These are phyloP conservation scores for Bujurquina vittata DNA, from an alignment of 2,113 vertebrate genomes.

Conservation along the genomic window DNA sequence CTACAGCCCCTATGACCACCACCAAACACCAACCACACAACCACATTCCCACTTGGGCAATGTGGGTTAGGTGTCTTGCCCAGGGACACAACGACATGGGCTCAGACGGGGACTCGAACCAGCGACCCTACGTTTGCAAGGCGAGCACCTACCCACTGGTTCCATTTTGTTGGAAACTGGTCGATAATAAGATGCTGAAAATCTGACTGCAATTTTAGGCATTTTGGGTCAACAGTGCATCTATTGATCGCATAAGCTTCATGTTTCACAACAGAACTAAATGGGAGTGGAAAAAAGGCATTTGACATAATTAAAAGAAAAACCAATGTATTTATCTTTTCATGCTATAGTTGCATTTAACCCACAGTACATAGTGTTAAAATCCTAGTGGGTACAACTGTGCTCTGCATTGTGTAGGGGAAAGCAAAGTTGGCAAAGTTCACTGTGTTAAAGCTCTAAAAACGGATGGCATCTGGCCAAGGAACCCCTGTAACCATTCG, in stretches of 20 bases:
- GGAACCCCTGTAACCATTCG: slow-evolving; percentile 57
- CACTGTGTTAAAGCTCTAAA: slow-evolving; percentile 62
- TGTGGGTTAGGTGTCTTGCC: too few relatives aligned
- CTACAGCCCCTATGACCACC: too few relatives aligned
- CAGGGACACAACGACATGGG: too few relatives aligned
- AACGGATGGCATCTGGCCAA: slow-evolving; percentile 64
- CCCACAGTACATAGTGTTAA: slow-evolving; percentile 41
- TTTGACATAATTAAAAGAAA: not conserved
- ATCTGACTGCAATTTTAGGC: not conserved
- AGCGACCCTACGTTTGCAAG: too few relatives aligned
- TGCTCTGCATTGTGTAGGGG: slow-evolving; percentile 36
- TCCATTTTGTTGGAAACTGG: fast-evolving
- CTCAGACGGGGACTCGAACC: too few relatives aligned
- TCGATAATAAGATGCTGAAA: not conserved
- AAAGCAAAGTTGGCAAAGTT: slow-evolving; percentile 65
- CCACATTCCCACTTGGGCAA: too few relatives aligned
- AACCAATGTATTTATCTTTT: slow-evolving; percentile 10
- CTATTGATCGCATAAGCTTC: not conserved
- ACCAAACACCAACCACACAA: too few relatives aligned
- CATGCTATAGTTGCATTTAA: slow-evolving; percentile 48
- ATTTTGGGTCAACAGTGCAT: not conserved
- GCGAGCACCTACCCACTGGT: too few relatives aligned
- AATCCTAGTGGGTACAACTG: slow-evolving; percentile 33
- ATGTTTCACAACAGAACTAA: not conserved
- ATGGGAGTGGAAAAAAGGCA: not conserved